Percentiles rank a stretch among this genome's conserved stretches.
phyloP scores from a whole-genome alignment of 1,140 invertebrate genomes.

The Riptortus pedestris region DNA sequence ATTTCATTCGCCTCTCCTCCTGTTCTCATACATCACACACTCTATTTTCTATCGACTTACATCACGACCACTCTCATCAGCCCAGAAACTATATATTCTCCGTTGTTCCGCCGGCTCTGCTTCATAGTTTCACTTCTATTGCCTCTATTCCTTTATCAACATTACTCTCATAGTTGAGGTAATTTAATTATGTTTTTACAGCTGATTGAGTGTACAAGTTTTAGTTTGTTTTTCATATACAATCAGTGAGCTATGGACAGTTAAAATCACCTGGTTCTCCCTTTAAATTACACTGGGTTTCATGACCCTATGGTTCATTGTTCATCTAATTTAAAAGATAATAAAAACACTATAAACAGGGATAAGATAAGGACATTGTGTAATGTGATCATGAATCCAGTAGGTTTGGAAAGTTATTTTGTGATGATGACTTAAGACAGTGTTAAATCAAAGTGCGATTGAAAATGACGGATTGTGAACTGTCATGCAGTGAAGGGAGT shows the following conservation, averaged over 20 bases:
- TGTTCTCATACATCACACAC: too few relatives aligned
- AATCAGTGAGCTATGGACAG: too few relatives aligned
- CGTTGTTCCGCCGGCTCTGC: too few relatives aligned
- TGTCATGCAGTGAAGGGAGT: constrained; percentile 14
- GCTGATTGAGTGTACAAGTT: background rate
- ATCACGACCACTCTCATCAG: too few relatives aligned
- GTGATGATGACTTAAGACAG: constrained; percentile 5
- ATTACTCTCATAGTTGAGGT: background rate
- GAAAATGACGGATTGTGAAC: constrained; percentile 17
- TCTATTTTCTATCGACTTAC: too few relatives aligned
- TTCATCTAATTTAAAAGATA: background rate
- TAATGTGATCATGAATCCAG: background rate
- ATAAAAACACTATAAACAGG: background rate
- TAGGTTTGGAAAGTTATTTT: background rate
- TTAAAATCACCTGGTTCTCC: background rate
- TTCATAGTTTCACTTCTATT: too few relatives aligned
- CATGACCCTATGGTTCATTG: background rate
- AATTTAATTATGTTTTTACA: background rate
- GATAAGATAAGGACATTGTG: background rate
- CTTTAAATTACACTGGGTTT: background rate
- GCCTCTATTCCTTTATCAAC: too few relatives aligned
- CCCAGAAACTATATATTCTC: too few relatives aligned
- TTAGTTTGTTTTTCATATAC: too few relatives aligned
- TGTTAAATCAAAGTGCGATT: background rate
- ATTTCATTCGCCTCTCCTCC: too few relatives aligned